These are phyloP conservation scores for Ptyas mucosa DNA, from an alignment of 2,113 vertebrate genomes.

Conservation along the genomic window DNA sequence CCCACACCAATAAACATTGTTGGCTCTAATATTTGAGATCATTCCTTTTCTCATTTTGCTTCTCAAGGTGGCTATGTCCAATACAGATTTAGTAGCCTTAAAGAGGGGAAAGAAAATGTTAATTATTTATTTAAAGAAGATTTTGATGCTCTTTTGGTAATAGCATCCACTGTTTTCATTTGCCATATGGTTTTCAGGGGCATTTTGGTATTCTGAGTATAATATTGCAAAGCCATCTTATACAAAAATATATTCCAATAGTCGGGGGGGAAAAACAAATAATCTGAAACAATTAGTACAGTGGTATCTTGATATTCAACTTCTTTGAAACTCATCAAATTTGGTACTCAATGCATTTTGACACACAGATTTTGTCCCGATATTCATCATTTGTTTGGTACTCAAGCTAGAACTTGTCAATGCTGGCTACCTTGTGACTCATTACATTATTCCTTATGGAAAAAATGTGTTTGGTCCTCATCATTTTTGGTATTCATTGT, in stretches of 20 bases:
- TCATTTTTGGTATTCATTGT: background rate
- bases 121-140: background rate
- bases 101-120: background rate
- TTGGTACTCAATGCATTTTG: background rate
- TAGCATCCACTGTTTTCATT: slow-evolving; percentile 11
- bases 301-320: background rate
- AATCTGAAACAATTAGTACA: background rate
- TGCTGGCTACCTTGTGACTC: background rate
- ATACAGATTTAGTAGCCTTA: background rate
- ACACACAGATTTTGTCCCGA: background rate
- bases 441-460: background rate
- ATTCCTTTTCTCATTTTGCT: background rate
- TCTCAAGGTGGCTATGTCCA: background rate
- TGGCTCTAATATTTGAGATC: background rate
- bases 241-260: background rate
- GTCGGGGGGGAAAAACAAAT: background rate
- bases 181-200: slow-evolving; percentile 42
- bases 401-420: background rate
- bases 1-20: background rate
- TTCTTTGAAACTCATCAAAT: background rate
- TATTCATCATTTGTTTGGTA: background rate
- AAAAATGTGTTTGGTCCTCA: background rate
- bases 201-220: slow-evolving; percentile 26
- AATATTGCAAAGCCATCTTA: slow-evolving; percentile 44
- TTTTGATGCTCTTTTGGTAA: slow-evolving; percentile 3